Percentiles rank a stretch among this genome's conserved stretches.
phyloP scores from a whole-genome alignment of 2,797 vertebrate genomes.

The Carapus acus region DNA sequence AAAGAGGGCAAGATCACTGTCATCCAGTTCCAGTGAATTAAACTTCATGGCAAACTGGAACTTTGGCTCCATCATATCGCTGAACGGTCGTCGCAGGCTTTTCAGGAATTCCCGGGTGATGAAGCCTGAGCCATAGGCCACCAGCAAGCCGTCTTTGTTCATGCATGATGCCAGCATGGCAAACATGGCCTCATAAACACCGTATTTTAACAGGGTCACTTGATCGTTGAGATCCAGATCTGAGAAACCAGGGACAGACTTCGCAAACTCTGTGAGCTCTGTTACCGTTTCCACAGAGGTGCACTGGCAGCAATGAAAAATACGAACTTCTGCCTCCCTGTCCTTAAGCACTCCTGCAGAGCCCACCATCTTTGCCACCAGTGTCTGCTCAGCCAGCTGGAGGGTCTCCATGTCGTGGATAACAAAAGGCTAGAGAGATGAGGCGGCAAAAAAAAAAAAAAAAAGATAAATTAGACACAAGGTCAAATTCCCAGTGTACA shows the following conservation, averaged over 20 bases:
- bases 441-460: conserved; percentile 2
- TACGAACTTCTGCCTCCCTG: conserved; percentile 86
- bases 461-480: neutral
- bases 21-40: conserved; percentile 90
- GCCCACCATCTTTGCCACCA: conserved; percentile 84
- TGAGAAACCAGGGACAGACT: conserved; percentile 90
- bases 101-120: conserved; percentile 97
- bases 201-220: conserved; percentile 92
- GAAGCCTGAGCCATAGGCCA: conserved; percentile 88
- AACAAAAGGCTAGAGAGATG: conserved; percentile 81
- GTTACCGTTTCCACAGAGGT: conserved; percentile 92
- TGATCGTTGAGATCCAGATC: conserved; percentile 91
- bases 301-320: conserved; percentile 96
- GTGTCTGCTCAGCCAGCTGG: conserved; percentile 88
- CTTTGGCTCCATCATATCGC: conserved; percentile 98
- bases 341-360: conserved; percentile 76
- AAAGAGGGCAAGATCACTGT: conserved; percentile 93
- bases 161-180: conserved; percentile 92
- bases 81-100: conserved; percentile 89
- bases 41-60: conserved; percentile 98
- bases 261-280: conserved; percentile 93
- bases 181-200: conserved; percentile 94
- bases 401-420: conserved; percentile 96
- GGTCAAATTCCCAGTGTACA: neutral
- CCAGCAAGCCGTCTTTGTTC: conserved; percentile 96